These are phyloP conservation scores for Heteronetta atricapilla DNA, from an alignment of 2,113 vertebrate genomes.

Conservation along the genomic window DNA sequence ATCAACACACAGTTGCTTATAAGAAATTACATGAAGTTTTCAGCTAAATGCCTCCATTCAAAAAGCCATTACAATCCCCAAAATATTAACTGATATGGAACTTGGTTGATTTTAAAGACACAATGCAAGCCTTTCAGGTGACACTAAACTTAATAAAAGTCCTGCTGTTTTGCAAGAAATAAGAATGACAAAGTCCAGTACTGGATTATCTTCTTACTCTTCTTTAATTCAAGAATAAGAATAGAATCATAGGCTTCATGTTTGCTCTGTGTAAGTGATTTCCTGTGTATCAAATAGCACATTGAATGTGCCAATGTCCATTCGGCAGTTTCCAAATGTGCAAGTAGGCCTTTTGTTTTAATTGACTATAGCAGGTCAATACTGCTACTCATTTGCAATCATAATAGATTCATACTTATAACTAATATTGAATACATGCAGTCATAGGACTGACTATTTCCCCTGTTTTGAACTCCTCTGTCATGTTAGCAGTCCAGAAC, in stretches of 20 bases:
- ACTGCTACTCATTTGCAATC: background rate
- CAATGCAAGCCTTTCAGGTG: background rate
- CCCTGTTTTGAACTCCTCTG: background rate
- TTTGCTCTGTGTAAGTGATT: background rate
- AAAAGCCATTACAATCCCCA: background rate
- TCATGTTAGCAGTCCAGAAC: background rate
- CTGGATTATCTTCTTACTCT: background rate
- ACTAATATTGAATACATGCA: background rate
- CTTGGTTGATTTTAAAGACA: background rate
- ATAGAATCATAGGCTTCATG: background rate
- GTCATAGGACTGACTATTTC: background rate
- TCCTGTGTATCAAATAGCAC: background rate
- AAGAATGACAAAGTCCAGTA: background rate
- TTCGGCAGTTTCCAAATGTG: background rate
- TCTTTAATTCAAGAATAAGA: background rate
- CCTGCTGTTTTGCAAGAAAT: background rate
- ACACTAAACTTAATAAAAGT: background rate
- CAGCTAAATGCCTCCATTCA: background rate
- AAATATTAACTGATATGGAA: background rate
- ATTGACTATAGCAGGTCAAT: background rate
- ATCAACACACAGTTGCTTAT: background rate
- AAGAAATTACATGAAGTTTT: constrained; percentile 13
- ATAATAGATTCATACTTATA: background rate
- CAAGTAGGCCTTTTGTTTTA: background rate
- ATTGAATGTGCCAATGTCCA: background rate